Evolutionary conservation across 2,113 vertebrate species (phyloP).

Genomic region (Crocuta crocuta): DNA sequence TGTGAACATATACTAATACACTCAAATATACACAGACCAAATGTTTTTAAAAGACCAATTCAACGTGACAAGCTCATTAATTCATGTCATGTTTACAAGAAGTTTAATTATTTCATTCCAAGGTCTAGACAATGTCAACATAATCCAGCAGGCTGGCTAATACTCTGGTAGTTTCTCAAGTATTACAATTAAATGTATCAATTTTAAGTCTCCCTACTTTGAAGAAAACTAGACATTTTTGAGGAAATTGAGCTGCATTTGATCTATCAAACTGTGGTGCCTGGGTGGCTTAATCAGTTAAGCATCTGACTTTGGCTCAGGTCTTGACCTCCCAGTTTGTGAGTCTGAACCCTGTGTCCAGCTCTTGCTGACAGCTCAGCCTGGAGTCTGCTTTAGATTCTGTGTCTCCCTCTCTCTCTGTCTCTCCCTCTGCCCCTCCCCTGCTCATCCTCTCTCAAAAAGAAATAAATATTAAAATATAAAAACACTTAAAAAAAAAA

Average conservation of each 20-base stretch:
- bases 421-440: too few relatives aligned
- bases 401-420: too few relatives aligned
- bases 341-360: too few relatives aligned
- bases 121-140: neutral
- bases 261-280: neutral
- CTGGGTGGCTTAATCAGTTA: too few relatives aligned
- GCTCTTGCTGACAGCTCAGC: too few relatives aligned
- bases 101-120: neutral
- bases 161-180: neutral
- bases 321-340: too few relatives aligned
- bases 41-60: slow-evolving; percentile 5
- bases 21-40: neutral
- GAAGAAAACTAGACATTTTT: neutral
- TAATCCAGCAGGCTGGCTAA: neutral
- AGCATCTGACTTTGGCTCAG: too few relatives aligned
- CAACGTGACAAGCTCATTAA: neutral
- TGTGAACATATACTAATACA: neutral
- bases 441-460: too few relatives aligned
- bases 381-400: too few relatives aligned
- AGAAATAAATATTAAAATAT: too few relatives aligned
- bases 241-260: neutral
- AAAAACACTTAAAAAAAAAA: too few relatives aligned
- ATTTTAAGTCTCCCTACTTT: neutral
- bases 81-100: neutral
- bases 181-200: neutral